Percentiles rank a stretch among this genome's conserved stretches.
These are phyloP conservation scores for Halcyon badia DNA, from an alignment of 2,797 vertebrate species.

Conservation along the genomic window DNA sequence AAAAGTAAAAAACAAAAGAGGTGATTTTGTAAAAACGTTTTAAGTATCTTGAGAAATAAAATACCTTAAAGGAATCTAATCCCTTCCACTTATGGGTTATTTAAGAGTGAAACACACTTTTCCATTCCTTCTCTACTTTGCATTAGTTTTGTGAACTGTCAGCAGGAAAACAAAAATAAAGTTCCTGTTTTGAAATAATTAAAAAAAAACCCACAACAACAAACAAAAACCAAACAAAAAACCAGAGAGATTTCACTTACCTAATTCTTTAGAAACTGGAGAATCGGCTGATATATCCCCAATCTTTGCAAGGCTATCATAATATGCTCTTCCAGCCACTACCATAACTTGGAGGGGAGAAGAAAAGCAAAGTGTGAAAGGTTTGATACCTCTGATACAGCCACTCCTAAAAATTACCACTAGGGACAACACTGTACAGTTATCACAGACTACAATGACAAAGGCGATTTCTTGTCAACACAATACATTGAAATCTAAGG, in stretches of 20 bases:
- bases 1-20: not conserved
- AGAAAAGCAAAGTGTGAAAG: not conserved
- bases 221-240: too few species aligned
- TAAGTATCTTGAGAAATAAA: not conserved
- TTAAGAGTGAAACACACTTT: not conserved
- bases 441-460: not conserved
- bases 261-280: conserved; percentile 93
- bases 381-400: not conserved
- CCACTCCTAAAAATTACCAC: not conserved
- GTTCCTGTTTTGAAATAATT: not conserved
- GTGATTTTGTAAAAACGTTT: not conserved
- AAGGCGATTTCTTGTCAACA: not conserved
- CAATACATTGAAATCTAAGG: not conserved
- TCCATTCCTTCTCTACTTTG: not conserved
- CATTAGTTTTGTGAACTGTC: not conserved
- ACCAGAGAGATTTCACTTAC: conserved; percentile 81
- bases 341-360: conserved; percentile 87
- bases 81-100: not conserved
- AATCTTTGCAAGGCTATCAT: conserved; percentile 94
- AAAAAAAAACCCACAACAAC: too few species aligned
- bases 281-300: conserved; percentile 92
- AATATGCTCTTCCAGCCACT: conserved; percentile 92
- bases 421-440: not conserved
- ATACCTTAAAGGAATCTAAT: not conserved
- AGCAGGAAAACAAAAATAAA: not conserved